Evolutionary conservation across 2,797 vertebrate genomes (phyloP).

Genomic region (Poeciliopsis gracilis): DNA sequence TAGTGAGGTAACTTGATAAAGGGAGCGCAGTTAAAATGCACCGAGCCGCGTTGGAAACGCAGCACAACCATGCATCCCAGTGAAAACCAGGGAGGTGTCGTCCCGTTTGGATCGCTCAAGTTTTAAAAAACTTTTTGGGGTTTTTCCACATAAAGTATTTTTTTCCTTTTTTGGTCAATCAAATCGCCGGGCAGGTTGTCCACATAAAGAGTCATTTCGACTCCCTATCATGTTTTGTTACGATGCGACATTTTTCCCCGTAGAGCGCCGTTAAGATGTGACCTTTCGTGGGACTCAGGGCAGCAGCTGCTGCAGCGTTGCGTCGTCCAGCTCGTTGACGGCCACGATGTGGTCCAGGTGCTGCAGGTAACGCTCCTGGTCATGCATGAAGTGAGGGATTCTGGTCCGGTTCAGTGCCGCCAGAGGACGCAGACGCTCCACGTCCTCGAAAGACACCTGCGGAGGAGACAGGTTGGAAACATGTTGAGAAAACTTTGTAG

Average conservation of each 20-base stretch:
- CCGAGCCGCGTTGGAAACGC: conserved; percentile 28
- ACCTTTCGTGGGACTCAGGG: conserved; percentile 30
- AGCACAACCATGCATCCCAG: conserved; percentile 56
- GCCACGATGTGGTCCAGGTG: conserved; percentile 91
- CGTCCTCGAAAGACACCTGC: conserved; percentile 94
- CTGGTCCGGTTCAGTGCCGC: conserved; percentile 85
- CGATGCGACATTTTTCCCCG: too few species aligned
- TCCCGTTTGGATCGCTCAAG: conserved; percentile 62
- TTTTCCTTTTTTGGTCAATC: too few species aligned
- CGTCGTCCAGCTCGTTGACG: conserved; percentile 89
- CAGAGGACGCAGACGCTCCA: conserved; percentile 84
- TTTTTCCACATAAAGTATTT: too few species aligned
- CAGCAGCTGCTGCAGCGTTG: conserved; percentile 82
- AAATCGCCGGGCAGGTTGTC: too few species aligned
- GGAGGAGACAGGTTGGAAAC: background rate
- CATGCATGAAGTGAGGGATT: conserved; percentile 96
- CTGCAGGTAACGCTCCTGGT: conserved; percentile 88
- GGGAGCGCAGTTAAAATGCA: conserved; percentile 21
- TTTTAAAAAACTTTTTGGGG: conserved; percentile 38
- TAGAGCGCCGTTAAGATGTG: too few species aligned
- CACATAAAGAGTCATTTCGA: too few species aligned
- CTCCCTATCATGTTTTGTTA: too few species aligned
- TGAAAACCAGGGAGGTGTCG: conserved; percentile 52
- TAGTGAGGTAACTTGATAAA: conserved; percentile 67
- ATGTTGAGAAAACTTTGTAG: background rate